Evolutionary conservation across 2,888 invertebrate genomes (phyloP), one percentile per base, ranked within the genome.

Genomic region (Cheiracanthium punctorium): DNA sequence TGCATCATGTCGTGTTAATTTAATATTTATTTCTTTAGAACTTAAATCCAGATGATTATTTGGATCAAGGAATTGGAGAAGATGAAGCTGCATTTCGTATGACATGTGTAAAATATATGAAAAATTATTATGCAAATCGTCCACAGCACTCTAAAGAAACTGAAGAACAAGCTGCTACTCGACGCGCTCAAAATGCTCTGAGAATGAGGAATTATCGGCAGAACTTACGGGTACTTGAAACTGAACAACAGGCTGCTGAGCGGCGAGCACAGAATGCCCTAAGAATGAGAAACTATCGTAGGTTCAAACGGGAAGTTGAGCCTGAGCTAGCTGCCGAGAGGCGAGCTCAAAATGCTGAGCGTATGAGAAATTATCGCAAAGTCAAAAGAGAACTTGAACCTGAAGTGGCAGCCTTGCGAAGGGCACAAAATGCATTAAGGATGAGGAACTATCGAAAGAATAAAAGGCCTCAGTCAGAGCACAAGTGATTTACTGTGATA

Each of bases 371-470:
- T 24, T 58, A 58, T 24, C 58, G 58, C 12, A 58, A 58, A 58
- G 7, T 24, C 24, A 58, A 24, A 4, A 1, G 24, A 24, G 58
- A 58, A 24, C 58, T 58, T 2, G 24, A 58, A 24, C 58, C 58
- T 24, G 58, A 58, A 24, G 2, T 5, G 24, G 58, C 58, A 4
- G 58, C 58, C 4, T 7, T 58, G 5, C 58, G 20, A 4, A 8
- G 58, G 12, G 58, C 58, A 24, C 24, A 58, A 24, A 58, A 58
- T 58, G 58, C 58, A 17, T 7, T 58, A 7, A 20, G 58, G 24
- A 58, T 58, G 58, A 58, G 58, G 24, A 58, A 58, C 24, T 58
- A 58, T 58, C 58, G 58, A 5, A 58, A 58, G 24, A 58, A 24
- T 24, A 48, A 48, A 17, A 8, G 58, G 1, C 37, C 10, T 37